Evolutionary conservation across 2,113 vertebrate species (phyloP), one percentile per base, ranked within the genome.

Genomic region (Peromyscus leucopus): DNA sequence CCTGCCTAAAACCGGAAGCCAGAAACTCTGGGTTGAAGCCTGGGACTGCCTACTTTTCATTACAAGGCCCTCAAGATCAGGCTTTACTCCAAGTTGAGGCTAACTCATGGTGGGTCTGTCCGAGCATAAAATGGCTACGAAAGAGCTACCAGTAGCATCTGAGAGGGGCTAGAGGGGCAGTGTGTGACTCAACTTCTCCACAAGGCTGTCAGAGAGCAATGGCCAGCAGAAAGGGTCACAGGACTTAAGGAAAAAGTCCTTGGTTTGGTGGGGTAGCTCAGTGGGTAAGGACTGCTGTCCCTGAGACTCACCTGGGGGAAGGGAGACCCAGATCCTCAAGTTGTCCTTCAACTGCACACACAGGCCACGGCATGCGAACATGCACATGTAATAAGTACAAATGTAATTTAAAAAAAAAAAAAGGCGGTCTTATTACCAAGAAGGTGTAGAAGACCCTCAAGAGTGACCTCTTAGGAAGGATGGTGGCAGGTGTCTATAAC

Each of bases 391-490:
- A 85, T 33, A 31, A 42, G 26, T 65, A 21, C 1, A 65, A 84
- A 86, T 21, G 31, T 31, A 85, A 46, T 65, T 80, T 7, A 22
- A 11, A 36, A 82, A 59, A 28, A 82, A 88, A 57, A 46, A 39
- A 15, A 1, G 7, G 28, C 0, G 4, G 76, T 48, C 19, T 39
- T 5, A 13, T 1, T 31, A 36, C 31, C 19, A 21, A 26, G 22
- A 74, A 67, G 5, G 17, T 24, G 33, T 31, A 91, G 79, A 59
- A 31, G 2, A 19, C 3, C 16, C 87, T 80, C 26, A 21, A 59
- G 17, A 59, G 63, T 42, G 51, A 39, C 7, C 24, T 42, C 28
- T 76, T 3, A 11, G 57, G 48, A 85, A 46, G 39, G 1, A 63
- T 46, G 16, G 63, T 17, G 4, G 31, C 22, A 63, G 7, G 63